phyloP scores from a whole-genome alignment of 2,888 invertebrate genomes.

The Yponomeuta plumbellus region DNA sequence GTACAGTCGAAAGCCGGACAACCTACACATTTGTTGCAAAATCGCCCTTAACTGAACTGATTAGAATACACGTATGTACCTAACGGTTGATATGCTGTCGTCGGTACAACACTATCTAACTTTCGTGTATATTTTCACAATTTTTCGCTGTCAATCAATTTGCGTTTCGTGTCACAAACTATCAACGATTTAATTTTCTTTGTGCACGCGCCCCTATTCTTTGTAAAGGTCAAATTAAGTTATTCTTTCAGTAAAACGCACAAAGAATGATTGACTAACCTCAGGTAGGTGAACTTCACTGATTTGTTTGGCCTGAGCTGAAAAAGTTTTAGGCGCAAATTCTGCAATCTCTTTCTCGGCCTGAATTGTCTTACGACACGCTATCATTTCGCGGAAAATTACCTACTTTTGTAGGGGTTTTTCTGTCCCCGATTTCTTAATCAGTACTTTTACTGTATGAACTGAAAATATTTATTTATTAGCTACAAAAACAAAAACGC shows the following conservation, averaged over 20 bases:
- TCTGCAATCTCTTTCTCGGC: neutral
- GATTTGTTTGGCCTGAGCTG: constrained; percentile 34
- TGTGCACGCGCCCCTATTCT: neutral
- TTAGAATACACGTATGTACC: no score
- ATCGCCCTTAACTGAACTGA: no score
- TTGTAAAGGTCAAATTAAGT: neutral
- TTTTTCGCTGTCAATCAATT: neutral
- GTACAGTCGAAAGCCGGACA: no score
- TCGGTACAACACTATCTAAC: no score
- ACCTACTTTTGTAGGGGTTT: neutral
- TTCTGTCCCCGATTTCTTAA: neutral
- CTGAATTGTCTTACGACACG: constrained; percentile 1
- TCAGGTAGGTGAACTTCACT: constrained; percentile 25
- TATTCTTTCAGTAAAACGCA: neutral
- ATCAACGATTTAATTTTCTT: neutral
- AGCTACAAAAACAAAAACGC: no score
- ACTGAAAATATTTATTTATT: no score
- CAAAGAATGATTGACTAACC: neutral
- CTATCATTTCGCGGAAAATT: neutral
- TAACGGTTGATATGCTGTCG: neutral
- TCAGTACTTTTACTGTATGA: neutral
- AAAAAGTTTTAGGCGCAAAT: constrained; percentile 4
- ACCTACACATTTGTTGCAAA: no score
- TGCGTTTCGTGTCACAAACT: neutral
- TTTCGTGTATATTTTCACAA: neutral